Conservation (phyloP, 2,797 vertebrate species). For the Kryptolebias ocellatus region DNA sequence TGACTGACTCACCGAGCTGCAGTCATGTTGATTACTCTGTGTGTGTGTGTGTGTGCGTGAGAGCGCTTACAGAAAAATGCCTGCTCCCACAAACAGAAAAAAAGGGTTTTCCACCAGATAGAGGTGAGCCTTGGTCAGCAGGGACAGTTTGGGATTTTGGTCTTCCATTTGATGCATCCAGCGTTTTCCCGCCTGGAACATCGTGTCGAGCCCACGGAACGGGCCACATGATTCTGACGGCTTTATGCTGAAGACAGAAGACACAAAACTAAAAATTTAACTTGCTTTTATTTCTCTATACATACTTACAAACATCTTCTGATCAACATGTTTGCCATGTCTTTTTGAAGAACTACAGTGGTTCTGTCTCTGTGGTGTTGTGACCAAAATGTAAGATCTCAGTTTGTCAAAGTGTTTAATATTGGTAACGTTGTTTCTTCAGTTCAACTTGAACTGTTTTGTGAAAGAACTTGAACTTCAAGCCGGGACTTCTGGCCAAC, state of each 20-base stretch:
- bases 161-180: conserved; percentile 83
- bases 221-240: conserved; percentile 89
- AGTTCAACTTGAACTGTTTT: too few species aligned
- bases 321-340: not conserved
- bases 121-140: conserved; percentile 81
- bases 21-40: not conserved
- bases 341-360: not conserved
- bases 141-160: conserved; percentile 72
- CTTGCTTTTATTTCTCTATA: not conserved
- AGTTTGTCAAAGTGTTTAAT: not conserved
- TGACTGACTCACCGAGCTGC: not conserved
- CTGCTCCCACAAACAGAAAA: conserved; percentile 84
- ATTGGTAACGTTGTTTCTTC: too few species aligned
- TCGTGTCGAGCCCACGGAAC: conserved; percentile 83
- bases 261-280: not conserved
- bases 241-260: conserved; percentile 75
- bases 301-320: not conserved
- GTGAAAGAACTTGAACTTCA: too few species aligned
- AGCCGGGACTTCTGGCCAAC: too few species aligned
- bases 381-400: not conserved
- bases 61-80: conserved; percentile 85
- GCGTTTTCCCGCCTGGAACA: conserved; percentile 85
- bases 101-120: conserved; percentile 88
- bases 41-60: not conserved
- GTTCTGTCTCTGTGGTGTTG: not conserved